Percentiles rank a stretch among this genome's conserved stretches.
Evolutionary conservation across 2,888 invertebrate species (phyloP).

Genomic region (Bimastos eiseni): DNA sequence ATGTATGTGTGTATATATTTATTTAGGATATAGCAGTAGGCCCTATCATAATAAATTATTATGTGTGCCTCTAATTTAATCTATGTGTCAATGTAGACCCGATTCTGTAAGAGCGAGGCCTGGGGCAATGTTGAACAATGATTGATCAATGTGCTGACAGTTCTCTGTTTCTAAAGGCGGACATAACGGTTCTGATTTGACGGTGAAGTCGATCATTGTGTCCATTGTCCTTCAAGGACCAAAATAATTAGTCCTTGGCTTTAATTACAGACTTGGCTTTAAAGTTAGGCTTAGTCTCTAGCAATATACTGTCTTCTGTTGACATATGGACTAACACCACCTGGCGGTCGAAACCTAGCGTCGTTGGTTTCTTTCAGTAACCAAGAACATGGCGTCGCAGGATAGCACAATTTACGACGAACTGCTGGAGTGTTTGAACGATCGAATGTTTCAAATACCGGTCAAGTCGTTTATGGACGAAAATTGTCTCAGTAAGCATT

Average conservation of each 20-base stretch:
- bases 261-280: background rate
- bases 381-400: background rate
- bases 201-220: too few species aligned
- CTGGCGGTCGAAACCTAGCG: background rate
- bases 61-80: too few species aligned
- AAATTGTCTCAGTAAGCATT: background rate
- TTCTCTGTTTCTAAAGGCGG: too few species aligned
- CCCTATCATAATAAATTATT: too few species aligned
- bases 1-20: too few species aligned
- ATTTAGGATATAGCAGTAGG: too few species aligned
- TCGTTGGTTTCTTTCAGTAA: background rate
- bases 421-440: background rate
- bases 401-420: background rate
- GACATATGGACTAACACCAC: background rate
- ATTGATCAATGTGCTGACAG: too few species aligned
- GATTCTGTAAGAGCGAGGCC: too few species aligned
- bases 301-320: background rate
- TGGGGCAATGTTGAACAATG: too few species aligned
- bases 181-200: too few species aligned
- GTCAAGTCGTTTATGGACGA: slow-evolving; percentile 13
- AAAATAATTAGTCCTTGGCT: too few species aligned
- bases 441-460: background rate
- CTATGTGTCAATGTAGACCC: too few species aligned
- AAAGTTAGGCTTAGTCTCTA: background rate
- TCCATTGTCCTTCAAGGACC: background rate